These are phyloP conservation scores for Lycodopsis pacificus DNA, from an alignment of 2,797 vertebrate species.

Conservation along the genomic window DNA sequence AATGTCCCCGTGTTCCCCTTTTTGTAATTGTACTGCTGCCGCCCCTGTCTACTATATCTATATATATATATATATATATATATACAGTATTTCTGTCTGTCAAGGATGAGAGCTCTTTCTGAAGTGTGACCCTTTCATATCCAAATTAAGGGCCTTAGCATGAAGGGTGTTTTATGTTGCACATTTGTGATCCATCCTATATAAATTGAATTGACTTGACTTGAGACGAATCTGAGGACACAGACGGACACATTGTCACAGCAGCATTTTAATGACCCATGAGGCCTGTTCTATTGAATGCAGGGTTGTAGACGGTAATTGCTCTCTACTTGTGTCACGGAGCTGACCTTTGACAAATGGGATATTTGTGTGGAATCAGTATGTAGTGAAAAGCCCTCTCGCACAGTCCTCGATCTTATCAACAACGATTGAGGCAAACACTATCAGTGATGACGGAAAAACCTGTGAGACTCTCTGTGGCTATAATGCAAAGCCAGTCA, in stretches of 20 bases:
- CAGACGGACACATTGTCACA: neutral
- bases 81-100: too few species aligned
- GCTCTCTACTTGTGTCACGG: conserved; percentile 37
- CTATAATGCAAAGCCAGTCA: conserved; percentile 56
- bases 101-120: neutral
- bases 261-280: conserved; percentile 30
- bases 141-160: neutral
- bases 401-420: conserved; percentile 47
- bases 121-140: too few species aligned
- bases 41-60: neutral
- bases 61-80: too few species aligned
- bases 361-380: conserved; percentile 43
- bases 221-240: conserved; percentile 16
- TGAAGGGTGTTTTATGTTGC: neutral
- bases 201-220: conserved; percentile 8
- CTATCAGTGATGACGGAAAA: conserved; percentile 35
- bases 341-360: conserved; percentile 61
- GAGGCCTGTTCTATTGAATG: conserved; percentile 30
- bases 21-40: neutral
- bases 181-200: neutral
- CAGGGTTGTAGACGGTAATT: conserved; percentile 25
- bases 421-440: conserved; percentile 49
- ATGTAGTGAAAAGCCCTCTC: conserved; percentile 33
- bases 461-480: conserved; percentile 43
- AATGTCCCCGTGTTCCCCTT: neutral